Base-by-base conservation (phyloP, 92 coral and sea anemone genomes). In the Epizoanthus rinbou region DNA sequence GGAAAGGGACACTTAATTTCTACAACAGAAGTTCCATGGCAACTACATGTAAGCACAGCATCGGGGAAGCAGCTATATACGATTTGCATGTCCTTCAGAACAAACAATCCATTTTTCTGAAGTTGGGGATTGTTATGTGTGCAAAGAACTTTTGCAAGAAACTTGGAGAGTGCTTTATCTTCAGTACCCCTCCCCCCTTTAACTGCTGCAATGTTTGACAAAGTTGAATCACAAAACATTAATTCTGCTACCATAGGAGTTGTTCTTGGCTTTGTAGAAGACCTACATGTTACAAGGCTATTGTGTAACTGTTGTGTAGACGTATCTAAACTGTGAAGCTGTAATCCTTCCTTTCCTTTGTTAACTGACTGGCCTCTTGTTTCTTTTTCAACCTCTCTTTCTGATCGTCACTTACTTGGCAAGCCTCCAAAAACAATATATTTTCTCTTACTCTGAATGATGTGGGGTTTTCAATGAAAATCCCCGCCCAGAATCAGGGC, bases 291-390 rank as follows among this genome's bases (percentile, higher is more conserved):
- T 15, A 81, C n/a, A 18, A 81, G 22, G 33, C 57, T 19, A 39
- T 83, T 28, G n/a, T n/a, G n/a, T 74, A 18, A 75, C 69, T 15
- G 83, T 83, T 16, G 84, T 87, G 31, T 47, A 75, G 24, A 80
- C 72, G 3, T 83, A 84, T 28, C 52, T 63, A 19, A 80, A 35
- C 21, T 62, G 83, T 1, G 84, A 72, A 3, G 83, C 76, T 13
- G 88, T 87, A 13, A 83, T 39, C 18, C 73, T 5, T 4, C 90
- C 87, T 58, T 64, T 62, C 37, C 83, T 41, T n/a, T 87, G 83
- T 9, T 65, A 4, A 39, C 21, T 56, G 76, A 54, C 43, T 81
- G 79, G 7, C 64, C 52, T 24, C 66, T 52, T 10, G 85, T 81
- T 57, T 28, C 14, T 45, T 72, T 69, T 18, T 81, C 76, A 31